Evolutionary conservation across 2,113 vertebrate genomes (phyloP).

Genomic region (Nipponia nippon): DNA sequence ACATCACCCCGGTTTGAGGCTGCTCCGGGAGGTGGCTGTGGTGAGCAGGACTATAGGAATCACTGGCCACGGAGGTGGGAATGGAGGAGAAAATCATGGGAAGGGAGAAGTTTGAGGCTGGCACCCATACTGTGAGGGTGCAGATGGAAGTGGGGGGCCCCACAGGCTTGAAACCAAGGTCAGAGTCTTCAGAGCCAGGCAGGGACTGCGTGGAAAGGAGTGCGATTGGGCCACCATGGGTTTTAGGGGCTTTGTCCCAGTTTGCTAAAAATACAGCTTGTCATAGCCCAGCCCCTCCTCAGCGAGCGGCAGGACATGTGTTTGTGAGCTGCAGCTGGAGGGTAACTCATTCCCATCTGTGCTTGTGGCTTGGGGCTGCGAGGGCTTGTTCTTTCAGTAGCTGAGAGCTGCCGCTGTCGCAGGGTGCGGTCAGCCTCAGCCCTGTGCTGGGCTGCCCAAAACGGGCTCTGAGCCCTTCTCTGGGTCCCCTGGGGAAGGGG

Average conservation of each 20-base stretch:
- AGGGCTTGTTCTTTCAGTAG: background rate
- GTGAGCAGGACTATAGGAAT: background rate
- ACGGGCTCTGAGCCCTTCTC: rapidly evolving
- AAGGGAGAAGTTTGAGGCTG: background rate
- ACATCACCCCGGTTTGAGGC: background rate
- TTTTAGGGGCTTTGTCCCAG: background rate
- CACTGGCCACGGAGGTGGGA: rapidly evolving
- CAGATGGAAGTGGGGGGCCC: background rate
- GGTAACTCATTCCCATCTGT: background rate
- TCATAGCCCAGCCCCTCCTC: rapidly evolving
- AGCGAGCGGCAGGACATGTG: rapidly evolving
- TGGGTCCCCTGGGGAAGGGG: rapidly evolving
- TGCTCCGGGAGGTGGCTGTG: background rate
- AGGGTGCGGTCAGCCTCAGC: background rate
- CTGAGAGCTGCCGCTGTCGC: background rate
- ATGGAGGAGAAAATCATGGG: background rate
- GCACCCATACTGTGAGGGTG: rapidly evolving
- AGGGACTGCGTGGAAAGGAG: background rate
- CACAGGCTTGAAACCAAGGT: background rate
- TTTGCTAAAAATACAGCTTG: background rate
- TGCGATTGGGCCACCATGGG: rapidly evolving
- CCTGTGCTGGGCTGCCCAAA: rapidly evolving
- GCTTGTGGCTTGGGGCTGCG: background rate
- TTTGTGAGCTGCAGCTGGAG: background rate
- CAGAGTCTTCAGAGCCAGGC: background rate